Conservation (phyloP, 1,140 invertebrate genomes). For the Cydia splendana region DNA sequence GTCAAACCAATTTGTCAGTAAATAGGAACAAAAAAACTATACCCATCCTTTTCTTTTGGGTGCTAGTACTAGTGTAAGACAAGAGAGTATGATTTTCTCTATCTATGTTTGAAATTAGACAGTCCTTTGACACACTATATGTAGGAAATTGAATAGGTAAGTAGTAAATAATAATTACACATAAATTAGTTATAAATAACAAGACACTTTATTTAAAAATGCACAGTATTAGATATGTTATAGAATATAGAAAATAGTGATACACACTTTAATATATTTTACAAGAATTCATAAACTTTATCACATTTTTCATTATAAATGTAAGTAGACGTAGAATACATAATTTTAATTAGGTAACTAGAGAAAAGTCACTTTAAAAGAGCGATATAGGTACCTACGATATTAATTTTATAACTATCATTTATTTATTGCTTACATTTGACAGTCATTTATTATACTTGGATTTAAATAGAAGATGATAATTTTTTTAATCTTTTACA, state of each 20-base stretch:
- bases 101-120: too few relatives aligned
- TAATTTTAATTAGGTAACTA: background rate
- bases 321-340: background rate
- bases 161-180: background rate
- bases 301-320: conserved; percentile 17
- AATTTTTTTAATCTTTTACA: background rate
- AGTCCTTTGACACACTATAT: too few relatives aligned
- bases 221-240: conserved; percentile 50
- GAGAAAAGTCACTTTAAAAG: conserved; percentile 28
- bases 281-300: background rate
- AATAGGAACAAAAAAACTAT: too few relatives aligned
- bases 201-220: conserved; percentile 43
- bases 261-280: conserved; percentile 38
- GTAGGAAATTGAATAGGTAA: background rate
- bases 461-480: background rate
- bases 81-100: too few relatives aligned
- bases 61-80: too few relatives aligned
- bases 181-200: conserved; percentile 37
- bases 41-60: too few relatives aligned
- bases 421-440: conserved; percentile 12
- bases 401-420: conserved; percentile 1
- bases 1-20: too few relatives aligned
- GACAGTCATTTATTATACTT: background rate
- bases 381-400: background rate
- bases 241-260: conserved; percentile 45